These are phyloP conservation scores for Tipula helvola DNA, from an alignment of 2,888 invertebrate genomes.

Conservation along the genomic window DNA sequence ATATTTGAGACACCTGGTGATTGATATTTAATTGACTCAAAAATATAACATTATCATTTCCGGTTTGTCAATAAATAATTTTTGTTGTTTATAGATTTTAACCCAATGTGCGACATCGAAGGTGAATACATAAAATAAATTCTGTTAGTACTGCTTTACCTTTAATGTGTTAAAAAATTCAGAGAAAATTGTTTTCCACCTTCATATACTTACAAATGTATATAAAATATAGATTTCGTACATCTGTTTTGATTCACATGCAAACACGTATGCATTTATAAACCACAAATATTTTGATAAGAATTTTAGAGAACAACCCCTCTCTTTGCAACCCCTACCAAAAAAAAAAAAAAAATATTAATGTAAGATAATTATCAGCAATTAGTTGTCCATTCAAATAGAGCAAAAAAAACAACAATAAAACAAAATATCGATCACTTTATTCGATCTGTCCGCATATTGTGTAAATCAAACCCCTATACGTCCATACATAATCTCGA, in stretches of 20 bases:
- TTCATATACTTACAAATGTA: background rate
- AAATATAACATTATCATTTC: slow-evolving; percentile 1
- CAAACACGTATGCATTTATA: background rate
- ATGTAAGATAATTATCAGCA: slow-evolving; percentile 7
- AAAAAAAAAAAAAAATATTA: background rate
- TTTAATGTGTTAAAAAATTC: background rate
- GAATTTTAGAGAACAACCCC: background rate
- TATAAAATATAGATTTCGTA: background rate
- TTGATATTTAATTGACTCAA: slow-evolving; percentile 9
- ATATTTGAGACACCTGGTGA: slow-evolving; percentile 7
- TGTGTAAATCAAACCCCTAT: background rate
- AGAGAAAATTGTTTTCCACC: background rate
- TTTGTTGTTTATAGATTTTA: background rate
- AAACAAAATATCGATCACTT: background rate
- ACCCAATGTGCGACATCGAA: background rate
- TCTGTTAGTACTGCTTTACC: background rate
- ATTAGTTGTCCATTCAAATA: slow-evolving; percentile 4
- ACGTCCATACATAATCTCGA: background rate
- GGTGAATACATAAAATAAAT: background rate
- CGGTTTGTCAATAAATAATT: slow-evolving; percentile 5
- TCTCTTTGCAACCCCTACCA: background rate
- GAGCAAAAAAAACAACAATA: background rate
- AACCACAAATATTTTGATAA: slow-evolving; percentile 9
- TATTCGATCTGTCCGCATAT: background rate
- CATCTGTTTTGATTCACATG: background rate